phyloP scores from a whole-genome alignment of 2,888 invertebrate genomes.

The Oscheius sp. region DNA sequence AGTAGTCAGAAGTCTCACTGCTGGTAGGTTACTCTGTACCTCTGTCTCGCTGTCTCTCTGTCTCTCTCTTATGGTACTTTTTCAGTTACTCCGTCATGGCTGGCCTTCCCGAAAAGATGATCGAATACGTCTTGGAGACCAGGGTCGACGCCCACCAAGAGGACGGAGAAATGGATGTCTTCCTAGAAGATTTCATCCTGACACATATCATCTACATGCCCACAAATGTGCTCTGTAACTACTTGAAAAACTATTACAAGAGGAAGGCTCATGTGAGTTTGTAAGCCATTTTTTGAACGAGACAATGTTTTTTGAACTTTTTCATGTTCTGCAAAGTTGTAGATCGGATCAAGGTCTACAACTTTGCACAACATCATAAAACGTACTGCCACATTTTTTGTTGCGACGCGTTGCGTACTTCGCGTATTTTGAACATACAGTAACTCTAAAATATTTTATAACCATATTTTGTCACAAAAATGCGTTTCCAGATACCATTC shows the following conservation, averaged over 20 bases:
- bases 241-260: constrained; percentile 70
- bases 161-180: constrained; percentile 73
- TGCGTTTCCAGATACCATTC: constrained; percentile 1
- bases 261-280: constrained; percentile 48
- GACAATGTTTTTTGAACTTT: no score
- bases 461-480: no score
- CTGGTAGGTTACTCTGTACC: constrained; percentile 37
- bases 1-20: constrained; percentile 24
- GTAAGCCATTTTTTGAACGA: no score
- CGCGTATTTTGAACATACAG: no score
- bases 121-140: constrained; percentile 87
- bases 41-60: constrained; percentile 1
- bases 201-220: constrained; percentile 88
- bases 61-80: neutral
- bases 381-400: neutral
- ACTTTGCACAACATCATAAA: no score
- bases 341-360: no score
- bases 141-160: constrained; percentile 77
- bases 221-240: constrained; percentile 80
- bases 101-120: constrained; percentile 86
- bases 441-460: neutral
- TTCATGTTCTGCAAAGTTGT: no score
- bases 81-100: constrained; percentile 87
- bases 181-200: constrained; percentile 85
- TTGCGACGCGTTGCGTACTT: neutral